Percentiles rank a stretch among this genome's conserved stretches.
Evolutionary conservation across 2,888 invertebrate genomes (phyloP).

Genomic region (Carpatolechia fugitivella): DNA sequence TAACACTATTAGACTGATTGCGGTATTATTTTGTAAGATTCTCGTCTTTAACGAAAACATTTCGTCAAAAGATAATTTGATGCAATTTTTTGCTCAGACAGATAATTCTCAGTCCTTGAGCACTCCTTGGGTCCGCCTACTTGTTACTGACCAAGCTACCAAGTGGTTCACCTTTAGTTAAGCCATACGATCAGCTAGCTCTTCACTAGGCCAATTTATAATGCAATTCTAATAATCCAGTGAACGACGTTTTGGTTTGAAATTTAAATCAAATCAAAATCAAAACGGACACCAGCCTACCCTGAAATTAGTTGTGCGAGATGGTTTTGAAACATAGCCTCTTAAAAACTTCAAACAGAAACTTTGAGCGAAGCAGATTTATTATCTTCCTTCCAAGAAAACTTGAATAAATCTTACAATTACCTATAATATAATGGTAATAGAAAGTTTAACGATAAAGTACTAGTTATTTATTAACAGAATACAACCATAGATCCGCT

Average conservation of each 20-base stretch:
- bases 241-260: not conserved
- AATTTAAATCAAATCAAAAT: no score
- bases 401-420: no score
- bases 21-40: no score
- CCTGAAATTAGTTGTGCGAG: no score
- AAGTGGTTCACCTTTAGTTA: slow-evolving; percentile 47
- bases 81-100: slow-evolving; percentile 2
- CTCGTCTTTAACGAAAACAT: not conserved
- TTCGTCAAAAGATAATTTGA: not conserved
- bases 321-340: no score
- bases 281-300: no score
- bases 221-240: not conserved
- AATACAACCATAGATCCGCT: not conserved
- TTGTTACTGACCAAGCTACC: not conserved
- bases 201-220: slow-evolving; percentile 13
- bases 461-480: not conserved
- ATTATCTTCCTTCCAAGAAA: no score
- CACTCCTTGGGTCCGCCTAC: slow-evolving; percentile 27
- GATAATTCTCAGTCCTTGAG: slow-evolving; percentile 30
- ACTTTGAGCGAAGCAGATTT: no score
- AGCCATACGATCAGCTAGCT: slow-evolving; percentile 31
- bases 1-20: no score
- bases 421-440: not conserved
- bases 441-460: no score
- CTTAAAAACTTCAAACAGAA: no score